Base-by-base conservation (phyloP, 2,888 invertebrate species). In the Coronaproctus castanopsis region DNA sequence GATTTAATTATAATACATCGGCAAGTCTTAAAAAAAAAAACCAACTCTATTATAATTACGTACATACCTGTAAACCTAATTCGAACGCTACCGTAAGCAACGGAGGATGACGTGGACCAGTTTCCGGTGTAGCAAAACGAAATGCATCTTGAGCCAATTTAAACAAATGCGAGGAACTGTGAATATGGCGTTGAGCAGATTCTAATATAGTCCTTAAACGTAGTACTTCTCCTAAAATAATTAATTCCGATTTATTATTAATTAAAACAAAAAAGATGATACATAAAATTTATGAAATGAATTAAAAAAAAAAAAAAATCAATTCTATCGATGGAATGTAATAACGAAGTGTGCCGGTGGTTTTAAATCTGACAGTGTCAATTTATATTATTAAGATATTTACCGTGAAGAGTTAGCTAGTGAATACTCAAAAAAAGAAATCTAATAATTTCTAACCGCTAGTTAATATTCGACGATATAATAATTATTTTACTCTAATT, bases 101-200 rank as follows among this genome's bases (percentile, higher is more conserved):
- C 63, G 85, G 83, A 54, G 83, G 78, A 72, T 86, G 85, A 67
- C 85, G 78, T 54, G 83, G 83, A 53, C 83, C 82, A 67, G 84
- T 84, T 69, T 83, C 80, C 0, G 87, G 85, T 50, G 85, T 84
- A 51, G 87, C 86, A 71, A 86, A 85, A 18, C 86, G 79, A 72
- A 87, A 81, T 62, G 87, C 86, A 74, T 88, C 87, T 71, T 87
- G 87, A 61, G 88, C 87, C 61, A 88, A 74, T 64, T 86, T 82
- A 75, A 87, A 88, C 69, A 89, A 76, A 73, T 87, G 87, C 56
- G 85, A 83, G 3, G 87, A 85, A 65, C 85, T 85, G 67, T 87
- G 85, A 66, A 88, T 87, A 76, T 87, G 85, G 24, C 82, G 74
- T 71, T 85, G 84, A 10, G 86, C 83, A 21, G 85, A 84, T 67